Conservation (phyloP, 2,888 invertebrate species). For the Nebria salina region DNA sequence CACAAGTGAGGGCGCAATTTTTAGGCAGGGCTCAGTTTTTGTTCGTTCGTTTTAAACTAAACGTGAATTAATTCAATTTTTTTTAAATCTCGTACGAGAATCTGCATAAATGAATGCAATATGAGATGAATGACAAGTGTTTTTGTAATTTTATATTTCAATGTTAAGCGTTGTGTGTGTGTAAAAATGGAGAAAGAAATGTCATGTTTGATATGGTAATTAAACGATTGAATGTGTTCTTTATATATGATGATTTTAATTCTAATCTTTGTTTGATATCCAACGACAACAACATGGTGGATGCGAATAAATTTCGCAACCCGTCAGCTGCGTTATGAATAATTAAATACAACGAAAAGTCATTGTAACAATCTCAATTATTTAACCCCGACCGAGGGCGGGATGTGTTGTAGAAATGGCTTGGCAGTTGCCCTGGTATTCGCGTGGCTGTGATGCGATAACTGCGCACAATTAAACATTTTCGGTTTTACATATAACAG, state of each 20-base stretch:
- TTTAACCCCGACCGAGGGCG: slow-evolving; percentile 23
- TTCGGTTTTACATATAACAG: slow-evolving; percentile 7
- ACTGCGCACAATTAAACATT: slow-evolving; percentile 29
- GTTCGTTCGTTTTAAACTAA: too few species aligned
- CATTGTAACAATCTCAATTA: slow-evolving; percentile 42
- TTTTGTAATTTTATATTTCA: neutral
- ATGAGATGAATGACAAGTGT: slow-evolving; percentile 32
- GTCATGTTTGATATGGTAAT: slow-evolving; percentile 33
- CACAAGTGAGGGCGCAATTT: too few species aligned
- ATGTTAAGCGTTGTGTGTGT: neutral
- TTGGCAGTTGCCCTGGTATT: neutral
- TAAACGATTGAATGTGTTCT: slow-evolving; percentile 33
- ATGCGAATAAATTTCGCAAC: slow-evolving; percentile 40
- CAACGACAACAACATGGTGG: slow-evolving; percentile 14
- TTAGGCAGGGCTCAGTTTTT: too few species aligned
- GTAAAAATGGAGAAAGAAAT: neutral
- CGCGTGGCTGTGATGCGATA: neutral
- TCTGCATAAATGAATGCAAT: too few species aligned
- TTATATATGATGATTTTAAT: slow-evolving; percentile 36
- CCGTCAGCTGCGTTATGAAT: slow-evolving; percentile 43
- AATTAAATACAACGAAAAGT: slow-evolving; percentile 42
- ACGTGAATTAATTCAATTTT: too few species aligned
- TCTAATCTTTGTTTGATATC: slow-evolving; percentile 40
- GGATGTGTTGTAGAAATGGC: neutral
- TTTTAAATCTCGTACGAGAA: too few species aligned